phyloP scores from a whole-genome alignment of 2,888 invertebrate species.

The Dryobotodes eremita region DNA sequence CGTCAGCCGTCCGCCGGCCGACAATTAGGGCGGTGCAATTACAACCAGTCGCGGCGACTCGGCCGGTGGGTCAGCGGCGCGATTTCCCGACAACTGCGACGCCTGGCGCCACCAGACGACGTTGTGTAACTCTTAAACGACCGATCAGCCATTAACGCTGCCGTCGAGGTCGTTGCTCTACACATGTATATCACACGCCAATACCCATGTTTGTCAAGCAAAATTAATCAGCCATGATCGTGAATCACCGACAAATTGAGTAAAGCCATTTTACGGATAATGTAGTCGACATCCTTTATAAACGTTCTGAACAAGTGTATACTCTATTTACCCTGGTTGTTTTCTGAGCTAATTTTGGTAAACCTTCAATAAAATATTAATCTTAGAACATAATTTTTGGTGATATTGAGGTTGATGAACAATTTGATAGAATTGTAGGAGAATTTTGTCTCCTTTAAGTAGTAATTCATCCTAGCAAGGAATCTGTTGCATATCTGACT shows the following conservation, averaged over 20 bases:
- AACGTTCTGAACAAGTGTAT: slow-evolving; percentile 2
- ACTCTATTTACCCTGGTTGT: not conserved
- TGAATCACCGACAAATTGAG: slow-evolving; percentile 46
- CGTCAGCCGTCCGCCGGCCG: slow-evolving; percentile 79
- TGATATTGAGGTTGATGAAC: not conserved
- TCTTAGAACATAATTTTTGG: not conserved
- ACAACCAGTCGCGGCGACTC: slow-evolving; percentile 83
- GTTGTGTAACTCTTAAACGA: slow-evolving; percentile 87
- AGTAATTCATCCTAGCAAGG: not conserved
- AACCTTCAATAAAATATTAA: not conserved
- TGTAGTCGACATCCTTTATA: slow-evolving; percentile 8
- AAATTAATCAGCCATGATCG: slow-evolving; percentile 49
- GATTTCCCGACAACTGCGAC: slow-evolving; percentile 85
- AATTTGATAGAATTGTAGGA: slow-evolving; percentile 5
- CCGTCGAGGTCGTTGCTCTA: slow-evolving; percentile 86
- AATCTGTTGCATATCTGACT: not conserved
- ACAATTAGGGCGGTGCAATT: slow-evolving; percentile 89
- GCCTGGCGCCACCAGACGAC: slow-evolving; percentile 85
- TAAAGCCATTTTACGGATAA: slow-evolving; percentile 16
- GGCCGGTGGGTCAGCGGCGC: slow-evolving; percentile 88
- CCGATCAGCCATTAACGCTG: slow-evolving; percentile 81
- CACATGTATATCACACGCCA: slow-evolving; percentile 74
- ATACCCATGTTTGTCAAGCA: slow-evolving; percentile 71
- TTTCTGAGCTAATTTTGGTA: not conserved
- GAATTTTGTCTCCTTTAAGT: not conserved